These are phyloP conservation scores for Sebastes cheni DNA, from an alignment of 2,797 vertebrate genomes.

Conservation along the genomic window DNA sequence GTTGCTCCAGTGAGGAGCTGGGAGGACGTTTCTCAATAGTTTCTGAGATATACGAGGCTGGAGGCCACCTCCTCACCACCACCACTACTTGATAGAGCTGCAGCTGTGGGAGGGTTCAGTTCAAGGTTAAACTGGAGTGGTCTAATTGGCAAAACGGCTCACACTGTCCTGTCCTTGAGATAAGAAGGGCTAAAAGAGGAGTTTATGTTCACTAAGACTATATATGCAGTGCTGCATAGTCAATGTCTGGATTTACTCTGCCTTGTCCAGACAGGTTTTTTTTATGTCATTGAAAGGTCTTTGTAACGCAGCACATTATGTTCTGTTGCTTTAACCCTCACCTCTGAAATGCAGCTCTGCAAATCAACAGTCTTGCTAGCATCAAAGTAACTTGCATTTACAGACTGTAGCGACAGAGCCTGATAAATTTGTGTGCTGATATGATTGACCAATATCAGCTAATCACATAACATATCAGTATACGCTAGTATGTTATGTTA, in stretches of 20 bases:
- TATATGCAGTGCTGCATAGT: slow-evolving; percentile 63
- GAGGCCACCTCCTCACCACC: slow-evolving; percentile 57
- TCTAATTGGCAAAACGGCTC: slow-evolving; percentile 76
- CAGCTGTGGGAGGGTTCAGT: slow-evolving; percentile 78
- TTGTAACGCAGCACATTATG: slow-evolving; percentile 28
- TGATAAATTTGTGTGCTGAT: not conserved
- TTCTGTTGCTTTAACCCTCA: slow-evolving; percentile 15
- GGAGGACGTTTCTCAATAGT: slow-evolving; percentile 42
- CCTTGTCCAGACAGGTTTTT: not conserved
- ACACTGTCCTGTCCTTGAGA: slow-evolving; percentile 81
- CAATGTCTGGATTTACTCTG: slow-evolving; percentile 49
- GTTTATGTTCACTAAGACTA: slow-evolving; percentile 66
- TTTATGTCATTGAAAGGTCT: not conserved
- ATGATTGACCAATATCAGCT: not conserved
- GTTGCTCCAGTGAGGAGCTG: slow-evolving; percentile 10
- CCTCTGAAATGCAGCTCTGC: not conserved
- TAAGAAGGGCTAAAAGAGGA: slow-evolving; percentile 70
- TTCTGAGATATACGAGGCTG: slow-evolving; percentile 50
- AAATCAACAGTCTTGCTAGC: not conserved
- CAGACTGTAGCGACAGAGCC: not conserved
- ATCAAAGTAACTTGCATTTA: not conserved
- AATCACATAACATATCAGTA: not conserved
- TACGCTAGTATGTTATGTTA: no score
- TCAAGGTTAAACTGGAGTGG: slow-evolving; percentile 76
- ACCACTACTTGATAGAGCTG: slow-evolving; percentile 65